Evolutionary conservation across 2,797 vertebrate species (phyloP).

Genomic region (Acridotheres tristis): DNA sequence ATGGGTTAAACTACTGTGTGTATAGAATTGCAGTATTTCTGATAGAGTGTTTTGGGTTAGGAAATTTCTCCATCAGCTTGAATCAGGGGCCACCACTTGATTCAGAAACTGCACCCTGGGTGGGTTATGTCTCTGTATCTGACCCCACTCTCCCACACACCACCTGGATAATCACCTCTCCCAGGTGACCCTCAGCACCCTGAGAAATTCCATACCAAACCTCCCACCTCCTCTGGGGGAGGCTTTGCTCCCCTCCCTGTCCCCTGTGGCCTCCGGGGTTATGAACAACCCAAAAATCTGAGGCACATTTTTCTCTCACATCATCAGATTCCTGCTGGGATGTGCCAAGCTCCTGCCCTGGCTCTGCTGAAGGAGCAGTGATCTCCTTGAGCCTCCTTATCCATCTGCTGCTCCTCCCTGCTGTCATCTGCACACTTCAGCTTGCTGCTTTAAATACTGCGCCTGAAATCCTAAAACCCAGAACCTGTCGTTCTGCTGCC

Average conservation of each 20-base stretch:
- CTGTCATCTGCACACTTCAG: background rate
- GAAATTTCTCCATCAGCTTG: background rate
- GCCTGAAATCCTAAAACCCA: background rate
- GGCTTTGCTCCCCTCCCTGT: background rate
- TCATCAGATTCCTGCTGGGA: accelerated
- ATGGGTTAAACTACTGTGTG: background rate
- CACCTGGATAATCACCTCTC: background rate
- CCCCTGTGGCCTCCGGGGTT: background rate
- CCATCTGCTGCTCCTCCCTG: background rate
- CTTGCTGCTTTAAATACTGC: background rate
- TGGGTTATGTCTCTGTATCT: accelerated
- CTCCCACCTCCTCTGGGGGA: background rate
- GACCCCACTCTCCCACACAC: background rate
- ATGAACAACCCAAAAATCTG: background rate
- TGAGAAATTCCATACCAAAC: background rate
- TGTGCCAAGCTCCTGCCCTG: background rate
- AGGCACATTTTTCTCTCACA: background rate
- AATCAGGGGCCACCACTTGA: background rate
- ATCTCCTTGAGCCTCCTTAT: background rate
- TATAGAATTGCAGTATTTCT: background rate
- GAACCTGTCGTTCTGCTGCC: background rate
- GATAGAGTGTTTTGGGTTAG: background rate
- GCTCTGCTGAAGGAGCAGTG: background rate
- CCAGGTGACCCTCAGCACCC: too few species aligned
- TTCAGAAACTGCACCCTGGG: background rate